Evolutionary conservation across 64 coral and sea anemone species (phyloP), one percentile per base, ranked within the genome.

Genomic region (Orbicella faveolata): DNA sequence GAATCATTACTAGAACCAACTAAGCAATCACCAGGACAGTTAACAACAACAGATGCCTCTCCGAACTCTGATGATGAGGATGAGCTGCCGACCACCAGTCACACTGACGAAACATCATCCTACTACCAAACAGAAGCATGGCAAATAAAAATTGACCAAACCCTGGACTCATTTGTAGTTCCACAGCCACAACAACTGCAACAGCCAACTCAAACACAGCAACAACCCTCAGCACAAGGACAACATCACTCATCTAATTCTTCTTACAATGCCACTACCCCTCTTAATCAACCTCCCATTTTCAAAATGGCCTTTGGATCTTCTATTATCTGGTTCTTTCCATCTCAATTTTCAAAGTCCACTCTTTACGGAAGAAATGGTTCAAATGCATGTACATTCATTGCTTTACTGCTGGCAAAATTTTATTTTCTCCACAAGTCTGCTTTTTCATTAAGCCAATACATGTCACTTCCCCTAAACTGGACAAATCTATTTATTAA

Each of bases 341-440:
- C 89, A 76, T 55, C 69, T 20, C 44, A 75, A 3, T 23, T 84
- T n/a, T 91, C 89, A 33, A 79, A 91, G 36, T 80, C 89, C 55
- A 84, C 89, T 74, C 14, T 91, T 53, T 84, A 63, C 34, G 80
- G 79, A 36, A 91, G 89, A 51, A 91, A 83, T 91, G 89, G 89
- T 23, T 91, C 79, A 61, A 84, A 76, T 90, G 89, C 79, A 15
- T 90, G 89, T 35, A 90, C 89, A 16, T 83, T 90, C 23, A 90
- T 90, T 52, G 63, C 79, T 30, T 83, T 90, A 69, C 52, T 90
- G 23, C 63, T 90, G 63, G 88, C 63, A 37, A 90, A 90, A 66
- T 23, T 70, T 14, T 90, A 57, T 79, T 90, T 67, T 26, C 36
- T 62, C 23, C 26, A 74, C 6, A 73, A 83, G 44, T 63, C 63